phyloP scores from a whole-genome alignment of 2,797 vertebrate genomes.

The Lophius americanus region DNA sequence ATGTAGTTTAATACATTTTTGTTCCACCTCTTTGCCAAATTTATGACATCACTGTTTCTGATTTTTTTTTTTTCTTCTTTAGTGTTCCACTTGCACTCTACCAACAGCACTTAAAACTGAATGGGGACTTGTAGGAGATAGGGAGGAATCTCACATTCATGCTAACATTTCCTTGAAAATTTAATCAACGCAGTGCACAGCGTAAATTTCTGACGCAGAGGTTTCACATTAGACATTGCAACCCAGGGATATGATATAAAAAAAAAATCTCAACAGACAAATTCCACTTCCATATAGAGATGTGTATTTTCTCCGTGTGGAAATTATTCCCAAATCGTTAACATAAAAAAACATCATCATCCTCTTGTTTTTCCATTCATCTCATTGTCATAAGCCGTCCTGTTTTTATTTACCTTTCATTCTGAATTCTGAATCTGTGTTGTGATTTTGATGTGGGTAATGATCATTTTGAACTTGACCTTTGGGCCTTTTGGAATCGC shows the following conservation, averaged over 20 bases:
- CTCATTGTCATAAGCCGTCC: conserved; percentile 22
- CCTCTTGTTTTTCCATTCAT: conserved; percentile 24
- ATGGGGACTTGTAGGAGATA: not conserved
- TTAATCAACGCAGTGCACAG: conserved; percentile 14
- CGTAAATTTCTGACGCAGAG: conserved; percentile 11
- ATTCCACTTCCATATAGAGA: not conserved
- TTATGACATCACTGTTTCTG: conserved; percentile 11
- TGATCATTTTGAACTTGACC: conserved; percentile 28
- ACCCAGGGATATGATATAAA: not conserved
- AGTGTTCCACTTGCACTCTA: too few species aligned
- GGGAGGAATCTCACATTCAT: conserved; percentile 7
- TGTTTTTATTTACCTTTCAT: conserved; percentile 16
- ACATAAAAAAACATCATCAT: not conserved
- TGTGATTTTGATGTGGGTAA: conserved; percentile 26
- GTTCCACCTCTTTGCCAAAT: conserved; percentile 19
- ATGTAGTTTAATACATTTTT: conserved; percentile 41
- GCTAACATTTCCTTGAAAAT: conserved; percentile 8
- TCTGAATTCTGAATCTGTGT: conserved; percentile 25
- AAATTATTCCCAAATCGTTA: not conserved
- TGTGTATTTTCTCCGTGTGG: not conserved
- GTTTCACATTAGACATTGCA: conserved; percentile 21
- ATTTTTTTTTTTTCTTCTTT: too few species aligned
- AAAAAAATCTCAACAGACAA: not conserved
- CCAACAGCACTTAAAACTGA: not conserved
- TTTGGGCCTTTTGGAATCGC: conserved; percentile 36